phyloP scores from a whole-genome alignment of 2,797 vertebrate genomes.

The Sphaeramia orbicularis region DNA sequence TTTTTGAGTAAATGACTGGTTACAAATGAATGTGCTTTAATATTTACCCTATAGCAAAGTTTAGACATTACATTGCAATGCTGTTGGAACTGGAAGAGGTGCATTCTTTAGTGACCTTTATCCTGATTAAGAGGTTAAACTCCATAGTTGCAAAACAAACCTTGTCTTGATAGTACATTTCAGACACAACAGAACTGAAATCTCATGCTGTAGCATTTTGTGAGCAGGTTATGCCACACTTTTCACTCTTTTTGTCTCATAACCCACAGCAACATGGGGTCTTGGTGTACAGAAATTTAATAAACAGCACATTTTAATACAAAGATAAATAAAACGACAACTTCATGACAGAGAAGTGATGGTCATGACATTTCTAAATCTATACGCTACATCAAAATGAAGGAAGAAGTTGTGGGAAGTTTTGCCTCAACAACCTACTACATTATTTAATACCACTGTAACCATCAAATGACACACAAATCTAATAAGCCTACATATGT shows the following conservation, averaged over 20 bases:
- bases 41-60: background rate
- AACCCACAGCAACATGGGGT: background rate
- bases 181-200: conserved; percentile 15
- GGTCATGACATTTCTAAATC: too few relatives aligned
- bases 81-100: background rate
- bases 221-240: background rate
- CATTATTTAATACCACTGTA: background rate
- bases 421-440: background rate
- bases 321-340: background rate
- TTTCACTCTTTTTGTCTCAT: background rate
- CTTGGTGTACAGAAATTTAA: background rate
- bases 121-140: background rate
- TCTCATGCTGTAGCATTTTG: background rate
- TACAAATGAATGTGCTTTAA: background rate
- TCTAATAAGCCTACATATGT: background rate
- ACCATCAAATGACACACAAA: background rate
- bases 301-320: background rate
- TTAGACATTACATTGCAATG: background rate
- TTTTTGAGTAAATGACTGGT: background rate
- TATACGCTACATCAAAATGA: too few relatives aligned
- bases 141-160: conserved; percentile 1
- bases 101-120: conserved; percentile 3
- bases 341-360: background rate
- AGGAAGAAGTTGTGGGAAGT: background rate
- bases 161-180: conserved; percentile 25